phyloP scores from a whole-genome alignment of 2,797 vertebrate genomes.

The Lithobates pipiens region DNA sequence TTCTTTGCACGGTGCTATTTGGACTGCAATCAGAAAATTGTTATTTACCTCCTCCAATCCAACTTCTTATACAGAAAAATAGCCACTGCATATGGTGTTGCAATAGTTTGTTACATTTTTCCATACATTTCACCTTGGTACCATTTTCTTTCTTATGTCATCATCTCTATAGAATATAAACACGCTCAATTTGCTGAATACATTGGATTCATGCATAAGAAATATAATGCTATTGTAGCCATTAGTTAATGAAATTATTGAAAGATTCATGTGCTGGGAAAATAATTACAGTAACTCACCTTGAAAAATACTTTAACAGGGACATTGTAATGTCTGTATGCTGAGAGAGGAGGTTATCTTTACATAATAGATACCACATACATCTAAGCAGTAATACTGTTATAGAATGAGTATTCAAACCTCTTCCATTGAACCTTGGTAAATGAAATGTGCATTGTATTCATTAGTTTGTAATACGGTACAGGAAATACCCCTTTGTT shows the following conservation, averaged over 20 bases:
- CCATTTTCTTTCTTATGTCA: background rate
- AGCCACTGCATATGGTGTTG: background rate
- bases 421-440: no score
- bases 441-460: background rate
- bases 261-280: background rate
- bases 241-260: slow-evolving; percentile 22
- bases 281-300: slow-evolving; percentile 25
- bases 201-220: slow-evolving; percentile 30
- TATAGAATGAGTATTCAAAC: background rate
- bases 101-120: background rate
- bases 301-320: background rate
- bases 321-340: background rate
- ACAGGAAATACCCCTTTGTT: background rate
- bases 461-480: background rate
- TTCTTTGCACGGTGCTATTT: no score
- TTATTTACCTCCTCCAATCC: background rate
- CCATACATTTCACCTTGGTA: background rate
- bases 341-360: background rate
- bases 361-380: background rate
- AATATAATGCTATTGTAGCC: slow-evolving; percentile 19
- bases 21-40: background rate
- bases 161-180: slow-evolving; percentile 18
- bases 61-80: background rate
- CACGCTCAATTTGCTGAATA: background rate
- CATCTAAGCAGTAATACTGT: background rate